Evolutionary conservation across 2,888 invertebrate species (phyloP), one percentile per base, ranked within the genome.

Genomic region (Ptilodon capucinus): DNA sequence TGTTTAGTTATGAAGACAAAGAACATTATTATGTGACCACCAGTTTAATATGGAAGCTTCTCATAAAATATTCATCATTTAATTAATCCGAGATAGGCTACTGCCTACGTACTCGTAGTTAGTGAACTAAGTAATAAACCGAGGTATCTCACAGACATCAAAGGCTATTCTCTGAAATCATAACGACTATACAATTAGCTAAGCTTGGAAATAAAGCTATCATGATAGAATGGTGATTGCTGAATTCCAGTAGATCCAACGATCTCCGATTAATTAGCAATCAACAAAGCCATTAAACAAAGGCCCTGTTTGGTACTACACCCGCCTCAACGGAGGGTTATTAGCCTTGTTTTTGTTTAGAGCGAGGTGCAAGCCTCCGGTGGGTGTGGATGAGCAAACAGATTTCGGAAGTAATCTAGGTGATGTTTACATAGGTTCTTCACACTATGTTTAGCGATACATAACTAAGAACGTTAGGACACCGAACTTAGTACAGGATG

Each of bases 331-430:
- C 54, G 68, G 57, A 66, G 68, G 74, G 72, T 76, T 79, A 81
- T 80, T 81, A 76, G 68, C 43, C 62, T 68, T 76, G 79, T 83
- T 79, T 82, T 82, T 81, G 74, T 71, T 69, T 61, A 68, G 69
- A 68, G 56, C 61, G 54, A 58, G 63, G 60, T 55, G 46, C 47
- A 48, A 42, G 40, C 54, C 49, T 51, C 40, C 46, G 55, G 60
- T 18, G n/a, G 70, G 67, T 70, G 68, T 71, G 63, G 60, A 65
- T 72, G 59, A 67, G 58, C 74, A 79, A 75, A 76, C 74, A 72
- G 72, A 74, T 76, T 76, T 65, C 56, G 68, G 66, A 74, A 76
- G 72, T 75, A 73, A 80, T 78, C 73, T 72, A 63, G 58, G 54
- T 50, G 47, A 9, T 75, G 78, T 76, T 74, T 70, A 64, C 67